Base-by-base conservation (phyloP, 2,797 vertebrate genomes). In the Syndactyla subalaris region DNA sequence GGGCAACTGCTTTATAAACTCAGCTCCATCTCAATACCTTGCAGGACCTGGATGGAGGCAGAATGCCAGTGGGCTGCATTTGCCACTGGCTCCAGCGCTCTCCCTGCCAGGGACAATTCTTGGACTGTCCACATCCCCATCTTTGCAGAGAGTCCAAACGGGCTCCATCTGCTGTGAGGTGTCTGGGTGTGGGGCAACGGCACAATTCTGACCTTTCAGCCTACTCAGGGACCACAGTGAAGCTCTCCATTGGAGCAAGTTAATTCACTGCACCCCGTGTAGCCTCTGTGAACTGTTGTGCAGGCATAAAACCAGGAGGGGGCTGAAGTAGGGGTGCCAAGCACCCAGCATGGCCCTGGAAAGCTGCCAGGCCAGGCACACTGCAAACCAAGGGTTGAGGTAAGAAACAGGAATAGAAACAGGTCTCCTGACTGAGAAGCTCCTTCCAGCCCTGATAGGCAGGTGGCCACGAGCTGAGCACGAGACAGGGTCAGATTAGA, bases 361-460 rank as follows among this genome's bases (percentile, higher is more conserved):
- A 36, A 76, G 61, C 61, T 58, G 66, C 80, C 80, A 67, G 65
- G 61, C 54, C 66, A 80, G 74, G 75, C 83, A 62, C 0, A 0
- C 51, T 76, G 74, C 67, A 71, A 36, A 83, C 62, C 80, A 41
- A 67, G 36, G 51, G 74, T 75, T 92, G 67, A 2, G 8, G 71
- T 66, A 88, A 82, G 72, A 46, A 61, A 83, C 94, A 91, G 87
- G 92, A 95, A 95, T 94, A 96, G 95, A 90, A 92, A 66, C 26
- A 7, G 10, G 22, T 85, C 96, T 97, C 62, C 92, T 95, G 95
- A 94, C 79, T 0, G 2, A 87, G 96, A 70, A 78, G 66, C 38
- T 52, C 66, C 62, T 77, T 94, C 71, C 79, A 90, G 79, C 82
- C 57, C 2, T 46, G 9, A 74, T 14, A 58, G 80, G 94, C 89